These are phyloP conservation scores for Catocala sponsa DNA, from an alignment of 2,888 invertebrate genomes.

Conservation along the genomic window DNA sequence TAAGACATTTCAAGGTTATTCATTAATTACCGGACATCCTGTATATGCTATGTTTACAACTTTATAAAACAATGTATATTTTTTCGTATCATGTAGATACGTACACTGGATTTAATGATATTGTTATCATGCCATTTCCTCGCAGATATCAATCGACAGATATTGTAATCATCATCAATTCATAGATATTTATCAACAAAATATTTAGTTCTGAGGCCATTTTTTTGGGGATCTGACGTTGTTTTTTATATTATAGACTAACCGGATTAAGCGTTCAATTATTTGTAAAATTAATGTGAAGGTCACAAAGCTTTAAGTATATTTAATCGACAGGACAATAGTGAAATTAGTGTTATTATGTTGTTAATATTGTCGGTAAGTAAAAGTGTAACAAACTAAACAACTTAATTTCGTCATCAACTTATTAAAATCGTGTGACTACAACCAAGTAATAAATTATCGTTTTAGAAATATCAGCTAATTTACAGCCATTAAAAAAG, in stretches of 20 bases:
- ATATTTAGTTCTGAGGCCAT: constrained; percentile 62
- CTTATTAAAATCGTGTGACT: background rate
- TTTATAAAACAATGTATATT: constrained; percentile 9
- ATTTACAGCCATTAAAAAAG: background rate
- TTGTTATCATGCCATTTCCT: constrained; percentile 70
- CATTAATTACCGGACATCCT: too few species aligned
- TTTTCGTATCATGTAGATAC: constrained; percentile 15
- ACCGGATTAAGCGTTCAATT: constrained; percentile 17
- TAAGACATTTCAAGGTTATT: too few species aligned
- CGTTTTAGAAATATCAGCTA: constrained; percentile 51
- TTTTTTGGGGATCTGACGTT: constrained; percentile 59
- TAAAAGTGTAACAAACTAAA: background rate
- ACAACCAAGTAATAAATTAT: background rate
- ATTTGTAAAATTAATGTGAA: background rate
- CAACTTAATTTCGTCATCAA: background rate
- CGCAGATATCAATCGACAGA: constrained; percentile 76
- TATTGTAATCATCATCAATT: constrained; percentile 63
- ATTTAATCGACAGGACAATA: background rate
- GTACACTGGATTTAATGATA: constrained; percentile 38
- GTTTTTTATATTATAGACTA: constrained; percentile 21
- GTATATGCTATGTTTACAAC: background rate
- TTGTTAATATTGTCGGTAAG: constrained; percentile 3
- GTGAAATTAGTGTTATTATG: background rate
- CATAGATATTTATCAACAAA: constrained; percentile 55
- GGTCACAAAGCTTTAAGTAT: background rate